Conservation (phyloP, 2,888 invertebrate species). For the Agrilus biguttatus region DNA sequence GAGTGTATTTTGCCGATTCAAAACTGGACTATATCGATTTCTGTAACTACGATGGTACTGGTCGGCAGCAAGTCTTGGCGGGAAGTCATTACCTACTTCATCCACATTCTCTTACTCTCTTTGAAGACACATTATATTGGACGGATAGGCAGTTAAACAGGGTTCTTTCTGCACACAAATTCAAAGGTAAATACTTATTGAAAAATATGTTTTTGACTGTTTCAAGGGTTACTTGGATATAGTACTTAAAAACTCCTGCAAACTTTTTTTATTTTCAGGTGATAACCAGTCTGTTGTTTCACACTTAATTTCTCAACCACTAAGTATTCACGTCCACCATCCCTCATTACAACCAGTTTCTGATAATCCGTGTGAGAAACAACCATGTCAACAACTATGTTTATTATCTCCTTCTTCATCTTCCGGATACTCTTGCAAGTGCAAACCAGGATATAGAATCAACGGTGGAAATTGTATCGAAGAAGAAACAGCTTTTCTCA, state of each 20-base stretch:
- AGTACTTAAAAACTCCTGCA: background rate
- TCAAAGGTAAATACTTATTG: slow-evolving; percentile 33
- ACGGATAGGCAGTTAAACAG: slow-evolving; percentile 88
- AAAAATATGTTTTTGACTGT: background rate
- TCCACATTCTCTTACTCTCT: slow-evolving; percentile 87
- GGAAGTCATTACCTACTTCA: slow-evolving; percentile 86
- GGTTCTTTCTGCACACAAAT: slow-evolving; percentile 83
- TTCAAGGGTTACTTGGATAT: too few relatives aligned
- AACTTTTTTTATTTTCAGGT: slow-evolving; percentile 33
- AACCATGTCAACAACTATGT: slow-evolving; percentile 80
- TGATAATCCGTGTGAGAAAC: slow-evolving; percentile 59
- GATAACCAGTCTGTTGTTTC: slow-evolving; percentile 86
- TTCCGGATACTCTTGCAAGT: slow-evolving; percentile 73
- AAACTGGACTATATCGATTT: slow-evolving; percentile 96
- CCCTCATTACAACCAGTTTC: slow-evolving; percentile 79
- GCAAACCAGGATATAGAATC: slow-evolving; percentile 71
- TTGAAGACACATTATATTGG: slow-evolving; percentile 95
- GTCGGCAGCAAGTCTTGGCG: slow-evolving; percentile 75
- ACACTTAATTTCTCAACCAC: slow-evolving; percentile 85
- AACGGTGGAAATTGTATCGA: slow-evolving; percentile 56
- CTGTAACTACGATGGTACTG: slow-evolving; percentile 89
- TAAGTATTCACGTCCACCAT: slow-evolving; percentile 92
- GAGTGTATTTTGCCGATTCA: slow-evolving; percentile 95
- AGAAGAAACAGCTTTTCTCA: slow-evolving; percentile 78
- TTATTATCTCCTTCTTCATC: slow-evolving; percentile 64